Evolutionary conservation across 2,888 invertebrate genomes (phyloP), one percentile per base, ranked within the genome.

Genomic region (Dicyrtomina minuta): DNA sequence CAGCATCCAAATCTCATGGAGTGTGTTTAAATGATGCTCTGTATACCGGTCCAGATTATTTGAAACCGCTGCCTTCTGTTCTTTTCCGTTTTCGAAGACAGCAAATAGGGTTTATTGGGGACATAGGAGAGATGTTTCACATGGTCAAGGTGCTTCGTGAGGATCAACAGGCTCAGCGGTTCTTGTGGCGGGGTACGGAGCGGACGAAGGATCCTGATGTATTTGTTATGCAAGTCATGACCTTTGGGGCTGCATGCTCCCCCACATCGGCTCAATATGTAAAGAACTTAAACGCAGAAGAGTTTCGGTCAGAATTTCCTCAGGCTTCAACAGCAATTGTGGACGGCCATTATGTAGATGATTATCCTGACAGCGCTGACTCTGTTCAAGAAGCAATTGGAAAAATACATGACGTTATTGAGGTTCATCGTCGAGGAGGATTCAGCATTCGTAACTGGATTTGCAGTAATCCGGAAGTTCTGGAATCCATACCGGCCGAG

Each of bases 61-160:
- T 20, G 5, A 66, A 20, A 5, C 53, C 44, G 15, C 39, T 69
- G 5, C 24, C 58, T 41, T 62, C 58, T 4, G 58, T 68, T 1
- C 27, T 73, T 3, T 49, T 56, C 15, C 20, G 69, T 27, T 72
- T 70, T 22, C 65, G 73, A 1, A 44, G 67, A 24, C 17, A 24
- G 10, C 15, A 1, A 2, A 20, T 60, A 2, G 60, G 39, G 2
- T 24, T 41, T 10, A 41, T 4, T 4, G 51, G 24, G 6, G 53
- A 53, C 27, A 53, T 65, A 3, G 33, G 2, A 3, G 53, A 53
- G 20, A 53, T 51, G 66, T 27, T 56, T 10, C 43, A 17, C 12
- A 17, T 26, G n/a, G 24, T 46, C 1, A 17, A n/a, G 41, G 27
- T 27, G 15, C 10, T n/a, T 46, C 46, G 24, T 62, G 26, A 49